phyloP scores from a whole-genome alignment of 1,140 invertebrate species.

The Acromyrmex echinatior region DNA sequence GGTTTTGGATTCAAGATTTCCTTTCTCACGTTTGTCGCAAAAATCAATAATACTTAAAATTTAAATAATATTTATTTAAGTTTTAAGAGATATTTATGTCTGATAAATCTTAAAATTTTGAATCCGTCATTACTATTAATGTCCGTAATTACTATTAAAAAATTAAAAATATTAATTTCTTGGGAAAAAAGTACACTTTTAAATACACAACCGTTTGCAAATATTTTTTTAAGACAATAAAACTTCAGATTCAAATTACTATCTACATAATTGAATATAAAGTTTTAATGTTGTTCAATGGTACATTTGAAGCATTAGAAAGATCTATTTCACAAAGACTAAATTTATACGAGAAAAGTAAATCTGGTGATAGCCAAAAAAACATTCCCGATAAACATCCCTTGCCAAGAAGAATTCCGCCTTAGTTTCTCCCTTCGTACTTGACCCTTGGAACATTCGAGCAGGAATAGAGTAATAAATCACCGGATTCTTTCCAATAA shows the following conservation, averaged over 20 bases:
- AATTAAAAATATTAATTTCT: slow-evolving; percentile 3
- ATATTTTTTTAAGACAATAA: neutral
- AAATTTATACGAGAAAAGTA: slow-evolving; percentile 54
- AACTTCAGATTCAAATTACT: slow-evolving; percentile 10
- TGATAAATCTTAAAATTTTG: neutral
- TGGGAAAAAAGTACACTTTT: neutral
- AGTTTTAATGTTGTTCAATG: slow-evolving; percentile 14
- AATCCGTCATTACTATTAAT: neutral
- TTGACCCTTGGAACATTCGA: slow-evolving; percentile 46
- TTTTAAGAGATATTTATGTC: neutral
- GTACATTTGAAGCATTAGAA: slow-evolving; percentile 20
- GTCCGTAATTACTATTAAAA: neutral
- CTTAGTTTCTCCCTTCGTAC: slow-evolving; percentile 16
- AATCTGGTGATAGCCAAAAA: slow-evolving; percentile 43
- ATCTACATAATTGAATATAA: slow-evolving; percentile 29
- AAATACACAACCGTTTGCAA: neutral
- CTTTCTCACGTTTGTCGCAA: neutral
- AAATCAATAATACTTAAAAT: neutral
- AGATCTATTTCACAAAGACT: slow-evolving; percentile 33
- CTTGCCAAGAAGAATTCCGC: slow-evolving; percentile 35
- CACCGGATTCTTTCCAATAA: slow-evolving; percentile 58
- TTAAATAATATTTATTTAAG: neutral
- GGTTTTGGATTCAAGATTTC: neutral
- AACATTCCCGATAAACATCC: slow-evolving; percentile 56
- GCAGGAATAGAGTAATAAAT: slow-evolving; percentile 56